phyloP scores from a whole-genome alignment of 2,113 vertebrate genomes.

The Bagarius yarrelli region DNA sequence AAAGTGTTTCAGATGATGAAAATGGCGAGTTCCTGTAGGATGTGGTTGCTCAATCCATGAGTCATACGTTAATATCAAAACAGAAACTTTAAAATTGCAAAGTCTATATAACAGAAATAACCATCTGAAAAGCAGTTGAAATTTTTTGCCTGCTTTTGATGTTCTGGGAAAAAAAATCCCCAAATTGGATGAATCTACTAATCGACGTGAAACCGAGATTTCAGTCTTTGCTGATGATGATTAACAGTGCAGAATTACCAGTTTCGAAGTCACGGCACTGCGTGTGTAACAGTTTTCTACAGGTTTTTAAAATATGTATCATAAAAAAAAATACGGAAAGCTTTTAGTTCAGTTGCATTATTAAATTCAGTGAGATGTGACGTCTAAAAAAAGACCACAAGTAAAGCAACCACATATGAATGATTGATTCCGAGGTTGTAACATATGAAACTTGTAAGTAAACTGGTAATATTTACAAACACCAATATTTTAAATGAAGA shows the following conservation, averaged over 20 bases:
- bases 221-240: not conserved
- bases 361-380: not conserved
- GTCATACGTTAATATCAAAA: constrained; percentile 26
- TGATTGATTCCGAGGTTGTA: not conserved
- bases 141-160: constrained; percentile 11
- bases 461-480: too few species aligned
- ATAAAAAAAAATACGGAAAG: not conserved
- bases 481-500: too few species aligned
- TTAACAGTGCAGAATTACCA: constrained; percentile 7
- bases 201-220: not conserved
- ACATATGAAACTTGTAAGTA: not conserved
- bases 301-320: not conserved
- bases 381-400: not conserved
- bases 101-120: not conserved
- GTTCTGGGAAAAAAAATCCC: constrained; percentile 7
- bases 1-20: constrained; percentile 40
- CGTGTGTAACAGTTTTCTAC: not conserved
- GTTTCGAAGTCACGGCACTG: not conserved
- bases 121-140: constrained; percentile 1
- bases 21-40: constrained; percentile 15
- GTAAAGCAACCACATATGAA: not conserved
- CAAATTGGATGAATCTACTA: constrained; percentile 2
- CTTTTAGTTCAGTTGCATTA: not conserved
- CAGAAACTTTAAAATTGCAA: constrained; percentile 14
- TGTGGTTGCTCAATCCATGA: constrained; percentile 23